A percentile compares a stretch with the other conserved stretches of the same genome.
Conservation (phyloP, 2,888 invertebrate species). For the Pheosia gnoma region DNA sequence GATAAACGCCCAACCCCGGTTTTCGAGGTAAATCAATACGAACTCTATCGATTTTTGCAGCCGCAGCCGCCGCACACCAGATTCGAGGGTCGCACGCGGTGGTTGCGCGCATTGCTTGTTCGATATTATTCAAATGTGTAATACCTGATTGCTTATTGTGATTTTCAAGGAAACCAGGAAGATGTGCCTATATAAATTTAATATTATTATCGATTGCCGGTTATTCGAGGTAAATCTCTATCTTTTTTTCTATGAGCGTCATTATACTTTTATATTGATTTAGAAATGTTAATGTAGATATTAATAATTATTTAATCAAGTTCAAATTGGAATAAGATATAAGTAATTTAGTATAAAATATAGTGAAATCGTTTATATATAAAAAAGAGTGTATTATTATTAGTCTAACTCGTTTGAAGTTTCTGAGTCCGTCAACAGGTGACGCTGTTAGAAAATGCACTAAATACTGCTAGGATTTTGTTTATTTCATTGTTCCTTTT, state of each 20-base stretch:
- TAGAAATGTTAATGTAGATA: too few species aligned
- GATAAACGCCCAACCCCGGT: constrained; percentile 91
- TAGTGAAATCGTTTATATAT: too few species aligned
- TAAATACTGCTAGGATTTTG: too few species aligned
- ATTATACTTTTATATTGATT: too few species aligned
- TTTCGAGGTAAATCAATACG: constrained; percentile 87
- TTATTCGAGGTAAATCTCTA: constrained; percentile 11
- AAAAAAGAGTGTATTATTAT: too few species aligned
- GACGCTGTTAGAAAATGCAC: background rate
- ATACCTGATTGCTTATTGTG: constrained; percentile 17
- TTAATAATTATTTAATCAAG: too few species aligned
- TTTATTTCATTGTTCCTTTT: too few species aligned
- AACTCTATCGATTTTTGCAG: constrained; percentile 89
- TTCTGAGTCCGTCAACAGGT: background rate
- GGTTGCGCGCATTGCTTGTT: constrained; percentile 70
- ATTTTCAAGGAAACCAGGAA: constrained; percentile 10
- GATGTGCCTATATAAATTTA: constrained; percentile 14
- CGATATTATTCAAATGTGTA: constrained; percentile 25
- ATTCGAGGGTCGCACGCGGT: constrained; percentile 80
- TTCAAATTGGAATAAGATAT: too few species aligned
- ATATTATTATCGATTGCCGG: constrained; percentile 9
- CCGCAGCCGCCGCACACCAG: constrained; percentile 84
- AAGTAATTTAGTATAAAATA: too few species aligned
- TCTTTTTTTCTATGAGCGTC: background rate
- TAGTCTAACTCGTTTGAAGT: background rate